Percentiles rank a stretch among this genome's conserved stretches.
These are phyloP conservation scores for Ctenoplectra terminalis DNA, from an alignment of 1,140 invertebrate genomes.

Conservation along the genomic window DNA sequence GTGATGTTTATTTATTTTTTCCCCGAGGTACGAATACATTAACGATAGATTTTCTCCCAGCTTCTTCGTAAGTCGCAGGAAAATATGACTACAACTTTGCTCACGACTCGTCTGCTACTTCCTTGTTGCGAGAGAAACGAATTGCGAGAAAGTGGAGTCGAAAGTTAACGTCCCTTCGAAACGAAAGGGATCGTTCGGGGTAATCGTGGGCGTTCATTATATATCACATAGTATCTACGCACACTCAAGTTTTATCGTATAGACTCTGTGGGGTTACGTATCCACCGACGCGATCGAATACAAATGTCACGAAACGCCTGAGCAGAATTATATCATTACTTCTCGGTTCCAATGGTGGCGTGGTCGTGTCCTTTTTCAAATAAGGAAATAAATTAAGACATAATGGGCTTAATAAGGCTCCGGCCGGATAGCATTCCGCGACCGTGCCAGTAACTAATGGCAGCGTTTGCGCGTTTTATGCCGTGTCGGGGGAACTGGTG, in stretches of 20 bases:
- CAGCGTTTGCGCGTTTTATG: slow-evolving; percentile 65
- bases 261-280: slow-evolving; percentile 34
- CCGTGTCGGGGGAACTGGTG: slow-evolving; percentile 29
- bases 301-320: slow-evolving; percentile 55
- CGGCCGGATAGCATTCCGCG: slow-evolving; percentile 65
- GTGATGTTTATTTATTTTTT: background rate
- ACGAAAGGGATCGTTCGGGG: slow-evolving; percentile 25
- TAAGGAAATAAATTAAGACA: slow-evolving; percentile 69
- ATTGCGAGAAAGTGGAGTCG: background rate
- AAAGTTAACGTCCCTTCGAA: background rate
- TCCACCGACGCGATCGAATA: slow-evolving; percentile 53
- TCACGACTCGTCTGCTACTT: background rate
- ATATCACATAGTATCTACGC: slow-evolving; percentile 28
- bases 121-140: background rate
- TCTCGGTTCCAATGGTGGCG: background rate
- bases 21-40: background rate
- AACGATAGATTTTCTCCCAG: slow-evolving; percentile 72
- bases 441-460: slow-evolving; percentile 65
- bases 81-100: slow-evolving; percentile 67
- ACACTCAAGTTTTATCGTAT: slow-evolving; percentile 38
- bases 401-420: slow-evolving; percentile 69
- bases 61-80: slow-evolving; percentile 68
- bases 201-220: slow-evolving; percentile 62
- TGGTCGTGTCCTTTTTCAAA: slow-evolving; percentile 51
- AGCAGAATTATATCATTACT: slow-evolving; percentile 67